phyloP scores from a whole-genome alignment of 2,888 invertebrate species.

The Osmoderma eremita region DNA sequence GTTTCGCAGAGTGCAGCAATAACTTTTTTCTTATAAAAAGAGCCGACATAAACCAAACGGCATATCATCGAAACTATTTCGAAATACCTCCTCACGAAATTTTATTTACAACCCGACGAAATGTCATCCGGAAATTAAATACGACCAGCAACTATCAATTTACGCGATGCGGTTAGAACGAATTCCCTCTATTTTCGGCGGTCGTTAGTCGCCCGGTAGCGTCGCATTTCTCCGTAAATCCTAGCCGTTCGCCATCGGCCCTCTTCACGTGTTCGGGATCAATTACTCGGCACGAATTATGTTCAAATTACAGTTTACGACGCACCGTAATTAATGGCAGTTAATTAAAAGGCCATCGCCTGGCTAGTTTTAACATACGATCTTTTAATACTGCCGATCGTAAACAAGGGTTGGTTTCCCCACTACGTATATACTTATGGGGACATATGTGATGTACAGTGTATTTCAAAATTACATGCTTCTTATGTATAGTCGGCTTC shows the following conservation, averaged over 20 bases:
- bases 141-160: background rate
- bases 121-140: too few relatives aligned
- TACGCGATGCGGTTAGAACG: background rate
- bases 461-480: too few relatives aligned
- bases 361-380: slow-evolving; percentile 19
- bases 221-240: slow-evolving; percentile 6
- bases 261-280: slow-evolving; percentile 21
- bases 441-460: too few relatives aligned
- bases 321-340: slow-evolving; percentile 26
- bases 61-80: too few relatives aligned
- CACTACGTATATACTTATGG: too few relatives aligned
- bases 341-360: slow-evolving; percentile 28
- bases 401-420: too few relatives aligned
- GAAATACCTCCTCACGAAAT: too few relatives aligned
- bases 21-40: too few relatives aligned
- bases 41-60: too few relatives aligned
- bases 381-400: slow-evolving; percentile 14
- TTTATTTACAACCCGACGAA: too few relatives aligned
- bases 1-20: too few relatives aligned
- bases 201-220: background rate
- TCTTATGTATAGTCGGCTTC: too few relatives aligned
- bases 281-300: slow-evolving; percentile 27
- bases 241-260: background rate
- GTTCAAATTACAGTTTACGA: slow-evolving; percentile 18
- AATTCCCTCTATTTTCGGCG: background rate